Evolutionary conservation across 2,113 vertebrate genomes (phyloP).

Genomic region (Amphiprion percula): DNA sequence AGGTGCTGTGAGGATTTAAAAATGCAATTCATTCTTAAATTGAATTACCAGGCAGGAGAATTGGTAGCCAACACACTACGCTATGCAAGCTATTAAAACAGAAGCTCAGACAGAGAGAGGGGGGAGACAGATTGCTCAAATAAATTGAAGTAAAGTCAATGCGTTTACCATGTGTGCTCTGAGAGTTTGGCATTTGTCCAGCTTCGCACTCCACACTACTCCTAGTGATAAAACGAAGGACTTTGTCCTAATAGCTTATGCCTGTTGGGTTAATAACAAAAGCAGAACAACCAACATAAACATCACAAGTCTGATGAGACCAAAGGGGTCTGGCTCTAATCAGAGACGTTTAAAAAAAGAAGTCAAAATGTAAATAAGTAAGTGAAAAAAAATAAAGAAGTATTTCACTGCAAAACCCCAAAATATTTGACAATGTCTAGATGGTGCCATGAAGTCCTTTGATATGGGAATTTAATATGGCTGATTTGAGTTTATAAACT

Average conservation of each 20-base stretch:
- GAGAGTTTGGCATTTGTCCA: conserved; percentile 69
- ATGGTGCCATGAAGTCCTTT: conserved; percentile 22
- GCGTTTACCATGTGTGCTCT: conserved; percentile 77
- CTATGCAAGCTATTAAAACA: conserved; percentile 80
- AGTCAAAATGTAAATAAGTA: not conserved
- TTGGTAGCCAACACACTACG: conserved; percentile 60
- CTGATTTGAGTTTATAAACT: conserved; percentile 16
- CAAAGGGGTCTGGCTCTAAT: conserved; percentile 33
- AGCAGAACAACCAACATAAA: conserved; percentile 73
- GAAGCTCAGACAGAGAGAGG: conserved; percentile 69
- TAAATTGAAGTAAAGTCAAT: conserved; percentile 68
- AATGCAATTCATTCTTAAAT: conserved; percentile 65
- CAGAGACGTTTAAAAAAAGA: conserved; percentile 12
- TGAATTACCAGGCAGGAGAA: conserved; percentile 69
- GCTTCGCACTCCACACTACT: conserved; percentile 55
- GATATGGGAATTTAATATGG: conserved; percentile 29
- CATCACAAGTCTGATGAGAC: conserved; percentile 53
- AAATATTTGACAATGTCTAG: not conserved
- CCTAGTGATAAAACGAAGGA: conserved; percentile 54
- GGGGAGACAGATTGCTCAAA: conserved; percentile 56
- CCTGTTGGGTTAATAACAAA: conserved; percentile 71
- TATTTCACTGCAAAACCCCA: not conserved
- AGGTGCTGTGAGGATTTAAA: conserved; percentile 67
- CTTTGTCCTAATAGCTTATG: conserved; percentile 56
- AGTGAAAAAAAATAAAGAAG: not conserved